phyloP scores from a whole-genome alignment of 2,797 vertebrate species.

The Alfaro cultratus region DNA sequence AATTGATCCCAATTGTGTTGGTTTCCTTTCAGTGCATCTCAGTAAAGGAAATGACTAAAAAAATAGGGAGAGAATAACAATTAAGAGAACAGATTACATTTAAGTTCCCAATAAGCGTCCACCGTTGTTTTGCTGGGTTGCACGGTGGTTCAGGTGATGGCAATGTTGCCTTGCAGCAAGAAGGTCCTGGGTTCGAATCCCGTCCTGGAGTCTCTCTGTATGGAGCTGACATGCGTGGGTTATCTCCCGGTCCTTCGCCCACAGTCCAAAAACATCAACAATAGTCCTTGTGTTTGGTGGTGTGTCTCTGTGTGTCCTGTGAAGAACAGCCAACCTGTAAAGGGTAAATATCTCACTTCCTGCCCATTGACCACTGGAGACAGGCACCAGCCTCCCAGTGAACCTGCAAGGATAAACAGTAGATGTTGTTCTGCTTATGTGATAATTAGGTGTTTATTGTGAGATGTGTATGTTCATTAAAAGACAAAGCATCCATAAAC shows the following conservation, averaged over 20 bases:
- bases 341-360: too few relatives aligned
- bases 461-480: not conserved
- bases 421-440: not conserved
- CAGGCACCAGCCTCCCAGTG: not conserved
- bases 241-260: not conserved
- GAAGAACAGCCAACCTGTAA: too few relatives aligned
- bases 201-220: not conserved
- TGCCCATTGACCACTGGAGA: too few relatives aligned
- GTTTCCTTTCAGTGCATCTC: not conserved
- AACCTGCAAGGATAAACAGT: not conserved
- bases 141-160: not conserved
- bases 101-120: not conserved
- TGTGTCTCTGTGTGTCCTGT: not conserved
- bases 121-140: not conserved
- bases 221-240: not conserved
- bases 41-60: too few relatives aligned
- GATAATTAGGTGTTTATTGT: not conserved
- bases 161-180: not conserved
- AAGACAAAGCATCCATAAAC: not conserved
- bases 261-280: not conserved
- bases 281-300: not conserved
- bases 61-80: not conserved
- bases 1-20: conserved; percentile 3
- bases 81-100: not conserved
- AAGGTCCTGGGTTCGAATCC: not conserved